Base-by-base conservation (phyloP, 2,888 invertebrate genomes). In the Acrobasis repandana region DNA sequence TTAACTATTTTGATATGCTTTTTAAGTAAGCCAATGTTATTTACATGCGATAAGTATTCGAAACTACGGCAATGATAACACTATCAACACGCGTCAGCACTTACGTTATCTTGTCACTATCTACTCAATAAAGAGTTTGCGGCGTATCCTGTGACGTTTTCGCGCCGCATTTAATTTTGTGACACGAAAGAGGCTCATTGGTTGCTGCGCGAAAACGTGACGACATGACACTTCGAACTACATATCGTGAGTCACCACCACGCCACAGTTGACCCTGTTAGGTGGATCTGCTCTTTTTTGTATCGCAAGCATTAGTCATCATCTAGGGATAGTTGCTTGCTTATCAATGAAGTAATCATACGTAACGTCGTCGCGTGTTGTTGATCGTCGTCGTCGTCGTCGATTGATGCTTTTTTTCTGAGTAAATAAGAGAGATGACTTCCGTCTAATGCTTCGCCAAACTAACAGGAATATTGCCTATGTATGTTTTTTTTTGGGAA, bases 271-370 rank as follows among this genome's bases (percentile, higher is more conserved):
- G 79, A 81, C 82, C 71, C 82, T 78, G 79, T 69, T 67, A 73
- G 74, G 77, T 72, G 74, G 75, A 76, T 73, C 70, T 68, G 62
- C 65, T 66, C 63, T 86, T 86, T 88, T 88, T 87, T 85, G 78
- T 82, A 77, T 75, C 67, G 71, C 69, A 62, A 61, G 71, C 66
- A 80, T 89, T 90, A 90, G 80, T 90, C 90, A 90, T 85, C 83
- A 71, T 70, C 74, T 81, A 76, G 76, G 76, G 77, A 79, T 80
- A 76, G 58, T 47, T 54, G 71, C 64, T 68, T 70, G 69, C 52
- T 81, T 82, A 85, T 84, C 85, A 86, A 85, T 85, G 83, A 79
- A 80, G 63, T 65, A 65, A 76, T 71, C 65, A 66, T 72, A 78
- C 75, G 78, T 77, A 79, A 80, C 71, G n/a, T n/a, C 56, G 61